Percentiles rank a stretch among this genome's conserved stretches.
Evolutionary conservation across 2,113 vertebrate genomes (phyloP).

Genomic region (Scomber scombrus): DNA sequence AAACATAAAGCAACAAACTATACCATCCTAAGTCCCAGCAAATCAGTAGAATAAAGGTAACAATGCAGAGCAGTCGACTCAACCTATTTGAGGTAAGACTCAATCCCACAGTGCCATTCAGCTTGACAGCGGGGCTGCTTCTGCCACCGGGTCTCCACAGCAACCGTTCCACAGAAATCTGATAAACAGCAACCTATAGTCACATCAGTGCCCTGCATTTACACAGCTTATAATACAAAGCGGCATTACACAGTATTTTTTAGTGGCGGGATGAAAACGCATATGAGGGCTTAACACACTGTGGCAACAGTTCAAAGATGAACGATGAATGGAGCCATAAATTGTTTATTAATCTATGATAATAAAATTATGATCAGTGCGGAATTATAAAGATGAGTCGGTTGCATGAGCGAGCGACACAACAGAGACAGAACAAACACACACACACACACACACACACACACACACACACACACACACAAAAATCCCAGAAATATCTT

Average conservation of each 20-base stretch:
- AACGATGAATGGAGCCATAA: slow-evolving; percentile 42
- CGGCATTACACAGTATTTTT: slow-evolving; percentile 20
- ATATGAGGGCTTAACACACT: slow-evolving; percentile 5
- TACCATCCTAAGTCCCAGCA: not conserved
- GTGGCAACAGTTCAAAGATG: slow-evolving; percentile 42
- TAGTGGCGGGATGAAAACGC: slow-evolving; percentile 39
- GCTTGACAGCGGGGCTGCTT: slow-evolving; percentile 56
- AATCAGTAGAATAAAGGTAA: not conserved
- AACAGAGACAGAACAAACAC: not conserved
- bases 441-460: no score
- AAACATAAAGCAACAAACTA: slow-evolving; percentile 2
- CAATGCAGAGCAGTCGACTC: slow-evolving; percentile 5
- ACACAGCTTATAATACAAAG: slow-evolving; percentile 31
- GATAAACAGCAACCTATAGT: not conserved
- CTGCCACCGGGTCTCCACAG: slow-evolving; percentile 64
- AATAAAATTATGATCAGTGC: slow-evolving; percentile 44
- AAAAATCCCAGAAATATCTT: slow-evolving; percentile 1
- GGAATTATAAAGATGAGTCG: slow-evolving; percentile 3
- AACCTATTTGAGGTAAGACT: slow-evolving; percentile 58
- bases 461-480: no score
- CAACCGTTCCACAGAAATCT: slow-evolving; percentile 41
- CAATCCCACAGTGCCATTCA: slow-evolving; percentile 48
- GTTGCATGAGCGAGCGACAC: not conserved
- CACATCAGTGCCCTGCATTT: slow-evolving; percentile 11
- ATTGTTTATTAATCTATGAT: slow-evolving; percentile 49